These are phyloP conservation scores for Mionectes macconnelli DNA, from an alignment of 2,113 vertebrate genomes.

Conservation along the genomic window DNA sequence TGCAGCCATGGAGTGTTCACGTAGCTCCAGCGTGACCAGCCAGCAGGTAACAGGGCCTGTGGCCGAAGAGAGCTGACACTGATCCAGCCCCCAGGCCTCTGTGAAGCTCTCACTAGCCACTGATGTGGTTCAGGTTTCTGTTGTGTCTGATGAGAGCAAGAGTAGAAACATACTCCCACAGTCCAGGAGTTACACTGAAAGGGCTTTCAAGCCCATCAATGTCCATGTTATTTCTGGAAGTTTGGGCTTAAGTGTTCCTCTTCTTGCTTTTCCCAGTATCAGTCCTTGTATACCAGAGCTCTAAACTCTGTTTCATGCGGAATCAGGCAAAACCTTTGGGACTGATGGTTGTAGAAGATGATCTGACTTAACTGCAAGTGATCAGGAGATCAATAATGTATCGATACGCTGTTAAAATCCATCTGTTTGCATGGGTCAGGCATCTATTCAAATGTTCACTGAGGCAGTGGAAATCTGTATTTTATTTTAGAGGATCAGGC, in stretches of 20 bases:
- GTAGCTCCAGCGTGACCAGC: neutral
- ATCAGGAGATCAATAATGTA: neutral
- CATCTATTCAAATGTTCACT: neutral
- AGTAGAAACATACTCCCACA: neutral
- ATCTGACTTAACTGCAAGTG: neutral
- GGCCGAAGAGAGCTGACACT: neutral
- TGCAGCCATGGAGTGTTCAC: accelerated
- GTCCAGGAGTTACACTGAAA: neutral
- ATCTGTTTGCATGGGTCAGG: neutral
- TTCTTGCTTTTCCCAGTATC: neutral
- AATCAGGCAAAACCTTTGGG: neutral
- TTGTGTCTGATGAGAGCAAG: neutral
- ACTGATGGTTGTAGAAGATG: neutral
- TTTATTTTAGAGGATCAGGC: neutral
- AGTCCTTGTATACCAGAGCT: neutral
- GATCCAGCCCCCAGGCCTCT: neutral
- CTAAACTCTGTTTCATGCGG: neutral
- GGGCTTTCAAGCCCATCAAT: neutral
- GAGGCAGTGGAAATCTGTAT: neutral
- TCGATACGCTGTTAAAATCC: neutral
- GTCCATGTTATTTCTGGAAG: neutral
- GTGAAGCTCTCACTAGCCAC: neutral
- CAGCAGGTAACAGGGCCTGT: neutral
- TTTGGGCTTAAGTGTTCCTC: neutral
- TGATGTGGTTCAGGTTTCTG: neutral